Percentiles rank a stretch among this genome's conserved stretches.
Conservation (phyloP, 2,888 invertebrate species). For the Saturnia japonica region DNA sequence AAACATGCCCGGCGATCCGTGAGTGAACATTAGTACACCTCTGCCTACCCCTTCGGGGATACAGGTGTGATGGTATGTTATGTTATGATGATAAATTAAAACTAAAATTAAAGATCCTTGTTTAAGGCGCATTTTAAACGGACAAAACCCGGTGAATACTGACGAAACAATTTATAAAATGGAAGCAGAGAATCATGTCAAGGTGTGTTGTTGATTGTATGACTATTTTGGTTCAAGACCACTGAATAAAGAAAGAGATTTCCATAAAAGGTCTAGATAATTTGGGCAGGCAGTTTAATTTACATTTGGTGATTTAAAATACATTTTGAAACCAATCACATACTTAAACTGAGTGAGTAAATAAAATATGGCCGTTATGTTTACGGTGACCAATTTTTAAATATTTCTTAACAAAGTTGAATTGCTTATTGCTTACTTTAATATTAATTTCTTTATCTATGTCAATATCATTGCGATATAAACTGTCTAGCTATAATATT, state of each 20-base stretch:
- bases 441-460: no score
- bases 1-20: no score
- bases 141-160: not conserved
- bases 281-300: conserved; percentile 30
- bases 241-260: conserved; percentile 27
- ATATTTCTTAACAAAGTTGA: no score
- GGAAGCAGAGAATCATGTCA: conserved; percentile 9
- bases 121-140: not conserved
- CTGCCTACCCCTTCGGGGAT: no score
- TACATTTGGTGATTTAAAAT: not conserved
- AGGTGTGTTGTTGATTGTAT: conserved; percentile 27
- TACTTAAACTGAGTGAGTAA: not conserved
- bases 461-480: no score
- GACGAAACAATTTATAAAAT: not conserved
- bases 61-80: no score
- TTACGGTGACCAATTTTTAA: not conserved
- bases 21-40: no score
- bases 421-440: no score
- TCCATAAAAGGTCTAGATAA: conserved; percentile 29
- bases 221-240: conserved; percentile 25
- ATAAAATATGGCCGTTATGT: not conserved
- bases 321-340: conserved; percentile 1
- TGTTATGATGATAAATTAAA: not conserved
- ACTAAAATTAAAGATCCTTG: not conserved
- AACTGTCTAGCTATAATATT: no score